Percentiles rank a stretch among this genome's conserved stretches.
Evolutionary conservation across 2,888 invertebrate genomes (phyloP).

Genomic region (Caenorhabditis sp.): DNA sequence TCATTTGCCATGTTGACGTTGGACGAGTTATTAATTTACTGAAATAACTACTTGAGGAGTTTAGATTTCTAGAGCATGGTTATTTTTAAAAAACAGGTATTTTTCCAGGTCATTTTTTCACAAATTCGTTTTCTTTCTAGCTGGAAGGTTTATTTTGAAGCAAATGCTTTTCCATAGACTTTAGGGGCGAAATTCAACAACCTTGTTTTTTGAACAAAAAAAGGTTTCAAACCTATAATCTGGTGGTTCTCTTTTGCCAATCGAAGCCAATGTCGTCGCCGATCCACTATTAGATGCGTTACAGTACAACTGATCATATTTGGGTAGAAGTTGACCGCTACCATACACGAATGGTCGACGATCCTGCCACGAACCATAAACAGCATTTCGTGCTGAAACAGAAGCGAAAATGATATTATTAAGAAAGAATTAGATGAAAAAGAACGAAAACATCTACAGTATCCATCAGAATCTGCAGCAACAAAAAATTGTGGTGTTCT

Average conservation of each 20-base stretch:
- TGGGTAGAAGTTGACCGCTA: slow-evolving; percentile 23
- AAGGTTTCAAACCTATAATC: slow-evolving; percentile 28
- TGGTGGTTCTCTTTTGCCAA: slow-evolving; percentile 32
- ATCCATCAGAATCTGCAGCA: neutral
- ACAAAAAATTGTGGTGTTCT: too few species aligned
- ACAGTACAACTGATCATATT: slow-evolving; percentile 38
- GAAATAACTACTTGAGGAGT: neutral
- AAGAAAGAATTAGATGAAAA: neutral
- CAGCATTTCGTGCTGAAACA: slow-evolving; percentile 26
- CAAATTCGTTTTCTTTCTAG: too few species aligned
- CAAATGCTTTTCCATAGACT: too few species aligned
- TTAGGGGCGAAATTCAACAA: too few species aligned
- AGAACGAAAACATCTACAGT: neutral
- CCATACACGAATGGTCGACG: slow-evolving; percentile 19
- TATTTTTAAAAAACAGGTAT: neutral
- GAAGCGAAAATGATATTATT: too few species aligned
- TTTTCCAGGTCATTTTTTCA: neutral
- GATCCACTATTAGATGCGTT: slow-evolving; percentile 14
- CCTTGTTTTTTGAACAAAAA: too few species aligned
- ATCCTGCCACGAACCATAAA: slow-evolving; percentile 41
- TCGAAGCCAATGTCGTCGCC: slow-evolving; percentile 21
- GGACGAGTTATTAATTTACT: slow-evolving; percentile 14
- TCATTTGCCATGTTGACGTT: slow-evolving; percentile 30
- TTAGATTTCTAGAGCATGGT: too few species aligned
- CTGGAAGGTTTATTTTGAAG: too few species aligned